phyloP scores from a whole-genome alignment of 2,888 invertebrate species.

The Stratiomys singularior region DNA sequence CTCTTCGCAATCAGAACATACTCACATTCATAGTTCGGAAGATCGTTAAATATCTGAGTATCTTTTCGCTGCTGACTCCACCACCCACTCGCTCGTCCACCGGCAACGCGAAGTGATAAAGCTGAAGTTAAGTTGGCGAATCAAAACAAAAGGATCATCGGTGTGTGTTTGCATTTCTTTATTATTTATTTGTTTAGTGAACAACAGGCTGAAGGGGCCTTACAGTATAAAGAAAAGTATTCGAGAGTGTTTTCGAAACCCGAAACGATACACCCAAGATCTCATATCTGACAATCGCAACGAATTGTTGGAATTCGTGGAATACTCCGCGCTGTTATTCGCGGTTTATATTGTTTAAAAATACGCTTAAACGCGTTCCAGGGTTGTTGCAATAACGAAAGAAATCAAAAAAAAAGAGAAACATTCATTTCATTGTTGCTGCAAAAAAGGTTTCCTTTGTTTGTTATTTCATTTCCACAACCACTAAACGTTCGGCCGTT shows the following conservation, averaged over 20 bases:
- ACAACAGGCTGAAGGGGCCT: neutral
- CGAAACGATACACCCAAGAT: constrained; percentile 9
- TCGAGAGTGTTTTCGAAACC: neutral
- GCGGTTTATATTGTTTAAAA: neutral
- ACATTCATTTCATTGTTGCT: neutral
- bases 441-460: constrained; percentile 33
- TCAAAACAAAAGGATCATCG: constrained; percentile 30
- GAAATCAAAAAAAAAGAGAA: neutral
- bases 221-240: neutral
- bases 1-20: neutral
- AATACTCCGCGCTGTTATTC: constrained; percentile 12
- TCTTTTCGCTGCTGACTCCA: neutral
- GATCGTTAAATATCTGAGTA: neutral
- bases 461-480: neutral
- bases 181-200: constrained; percentile 30
- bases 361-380: neutral
- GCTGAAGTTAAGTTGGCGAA: neutral
- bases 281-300: constrained; percentile 14
- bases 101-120: constrained; percentile 13
- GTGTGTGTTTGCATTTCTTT: constrained; percentile 28
- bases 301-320: constrained; percentile 36
- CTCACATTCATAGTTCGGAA: neutral
- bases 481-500: neutral
- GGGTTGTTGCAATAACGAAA: neutral
- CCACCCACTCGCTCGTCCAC: constrained; percentile 1